phyloP scores from a whole-genome alignment of 2,113 vertebrate species.

The Chloroceryle aenea region DNA sequence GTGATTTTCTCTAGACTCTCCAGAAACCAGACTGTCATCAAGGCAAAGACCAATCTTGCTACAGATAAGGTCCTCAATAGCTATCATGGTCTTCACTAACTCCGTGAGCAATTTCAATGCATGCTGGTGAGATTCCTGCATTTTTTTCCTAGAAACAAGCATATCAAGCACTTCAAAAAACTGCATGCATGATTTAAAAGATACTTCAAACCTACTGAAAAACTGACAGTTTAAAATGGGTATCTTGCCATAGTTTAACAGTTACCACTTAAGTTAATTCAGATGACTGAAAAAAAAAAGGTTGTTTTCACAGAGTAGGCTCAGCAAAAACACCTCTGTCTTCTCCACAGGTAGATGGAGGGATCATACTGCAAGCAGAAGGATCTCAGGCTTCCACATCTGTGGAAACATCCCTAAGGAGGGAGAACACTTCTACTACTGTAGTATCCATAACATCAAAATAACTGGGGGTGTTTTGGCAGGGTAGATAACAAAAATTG shows the following conservation, averaged over 20 bases:
- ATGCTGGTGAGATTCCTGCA: slow-evolving; percentile 80
- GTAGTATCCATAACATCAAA: neutral
- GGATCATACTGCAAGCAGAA: neutral
- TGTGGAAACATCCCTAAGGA: neutral
- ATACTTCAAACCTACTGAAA: neutral
- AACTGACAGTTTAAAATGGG: neutral
- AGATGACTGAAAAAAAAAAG: neutral
- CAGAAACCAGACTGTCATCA: slow-evolving; percentile 58
- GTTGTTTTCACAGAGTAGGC: neutral
- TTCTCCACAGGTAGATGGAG: neutral
- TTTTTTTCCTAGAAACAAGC: slow-evolving; percentile 72
- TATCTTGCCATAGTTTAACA: neutral
- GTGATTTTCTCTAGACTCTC: slow-evolving; percentile 19
- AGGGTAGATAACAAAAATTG: neutral
- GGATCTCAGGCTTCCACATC: neutral
- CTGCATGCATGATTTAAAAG: neutral
- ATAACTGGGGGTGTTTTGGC: neutral
- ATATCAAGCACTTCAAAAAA: neutral
- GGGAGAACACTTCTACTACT: neutral
- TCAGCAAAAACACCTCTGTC: neutral
- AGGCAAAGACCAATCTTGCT: slow-evolving; percentile 79
- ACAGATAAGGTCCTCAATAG: slow-evolving; percentile 84
- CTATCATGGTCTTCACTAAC: slow-evolving; percentile 76
- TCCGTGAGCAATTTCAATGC: slow-evolving; percentile 84
- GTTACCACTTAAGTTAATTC: neutral